Conservation (phyloP, 2,888 invertebrate genomes). For the Mermis nigrescens region DNA sequence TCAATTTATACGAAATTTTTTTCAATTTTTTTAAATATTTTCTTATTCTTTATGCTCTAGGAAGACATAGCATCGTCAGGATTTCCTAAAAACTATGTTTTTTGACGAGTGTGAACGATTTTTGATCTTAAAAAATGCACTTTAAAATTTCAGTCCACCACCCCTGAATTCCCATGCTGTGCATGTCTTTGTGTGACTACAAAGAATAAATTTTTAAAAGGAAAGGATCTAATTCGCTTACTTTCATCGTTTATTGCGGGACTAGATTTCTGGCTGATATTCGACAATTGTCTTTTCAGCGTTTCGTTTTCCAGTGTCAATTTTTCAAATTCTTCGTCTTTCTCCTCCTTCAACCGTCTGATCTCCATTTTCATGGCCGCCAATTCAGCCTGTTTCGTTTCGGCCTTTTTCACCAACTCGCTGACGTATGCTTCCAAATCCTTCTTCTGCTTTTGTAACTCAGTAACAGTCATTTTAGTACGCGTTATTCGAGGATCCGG, state of each 20-base stretch:
- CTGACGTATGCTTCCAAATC: conserved; percentile 34
- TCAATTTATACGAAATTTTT: too few species aligned
- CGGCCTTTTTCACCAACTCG: conserved; percentile 35
- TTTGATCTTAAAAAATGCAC: too few species aligned
- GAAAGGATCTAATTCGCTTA: too few species aligned
- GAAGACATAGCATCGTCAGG: too few species aligned
- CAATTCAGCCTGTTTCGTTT: conserved; percentile 36
- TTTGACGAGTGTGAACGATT: too few species aligned
- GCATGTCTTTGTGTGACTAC: too few species aligned
- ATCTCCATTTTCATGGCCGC: conserved; percentile 37
- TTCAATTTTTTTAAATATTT: too few species aligned
- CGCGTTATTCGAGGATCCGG: conserved; percentile 10
- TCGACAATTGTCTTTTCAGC: conserved; percentile 31
- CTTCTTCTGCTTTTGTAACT: conserved; percentile 35
- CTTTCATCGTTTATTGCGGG: neutral
- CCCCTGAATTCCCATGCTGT: too few species aligned
- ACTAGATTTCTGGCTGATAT: neutral
- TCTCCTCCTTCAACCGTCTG: conserved; percentile 29
- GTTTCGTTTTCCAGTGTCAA: conserved; percentile 32
- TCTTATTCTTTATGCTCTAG: too few species aligned
- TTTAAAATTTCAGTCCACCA: too few species aligned
- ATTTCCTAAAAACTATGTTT: too few species aligned
- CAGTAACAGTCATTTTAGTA: conserved; percentile 22
- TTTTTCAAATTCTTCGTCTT: conserved; percentile 22
- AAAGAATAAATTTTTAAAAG: too few species aligned